Evolutionary conservation across 2,797 vertebrate species (phyloP).

Genomic region (Hephaestus fuliginosus): DNA sequence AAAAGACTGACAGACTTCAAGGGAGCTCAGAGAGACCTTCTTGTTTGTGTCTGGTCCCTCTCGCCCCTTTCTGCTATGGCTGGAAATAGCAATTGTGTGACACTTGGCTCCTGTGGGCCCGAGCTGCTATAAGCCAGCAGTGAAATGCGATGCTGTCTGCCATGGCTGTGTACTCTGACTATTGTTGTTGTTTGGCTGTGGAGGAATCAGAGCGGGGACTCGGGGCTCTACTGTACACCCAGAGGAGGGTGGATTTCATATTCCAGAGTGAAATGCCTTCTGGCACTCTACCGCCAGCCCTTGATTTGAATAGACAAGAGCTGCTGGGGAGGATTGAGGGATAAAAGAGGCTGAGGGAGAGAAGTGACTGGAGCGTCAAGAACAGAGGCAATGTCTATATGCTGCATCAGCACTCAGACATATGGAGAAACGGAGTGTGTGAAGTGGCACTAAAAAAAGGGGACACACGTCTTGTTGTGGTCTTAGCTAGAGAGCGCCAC

Average conservation of each 20-base stretch:
- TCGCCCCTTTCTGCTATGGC: conserved; percentile 43
- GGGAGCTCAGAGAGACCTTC: conserved; percentile 56
- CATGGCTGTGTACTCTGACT: conserved; percentile 59
- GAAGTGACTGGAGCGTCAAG: conserved; percentile 64
- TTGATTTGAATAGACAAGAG: conserved; percentile 82
- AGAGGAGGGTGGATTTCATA: conserved; percentile 76
- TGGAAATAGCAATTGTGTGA: conserved; percentile 77
- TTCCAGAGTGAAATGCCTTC: conserved; percentile 79
- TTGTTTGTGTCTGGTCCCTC: conserved; percentile 57
- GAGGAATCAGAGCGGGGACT: conserved; percentile 71
- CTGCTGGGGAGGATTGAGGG: conserved; percentile 77
- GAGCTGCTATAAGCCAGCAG: conserved; percentile 48
- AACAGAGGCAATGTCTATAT: conserved; percentile 53
- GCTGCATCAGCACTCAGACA: conserved; percentile 61
- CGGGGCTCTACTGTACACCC: conserved; percentile 67
- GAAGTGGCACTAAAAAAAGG: conserved; percentile 21
- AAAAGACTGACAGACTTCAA: conserved; percentile 68
- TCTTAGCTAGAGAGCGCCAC: not conserved
- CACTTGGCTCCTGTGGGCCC: conserved; percentile 73
- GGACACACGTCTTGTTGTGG: conserved; percentile 6
- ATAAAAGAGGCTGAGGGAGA: conserved; percentile 72
- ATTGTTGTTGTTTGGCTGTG: conserved; percentile 74
- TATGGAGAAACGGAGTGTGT: conserved; percentile 13
- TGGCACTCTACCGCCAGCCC: conserved; percentile 71
- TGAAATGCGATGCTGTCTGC: conserved; percentile 65